phyloP scores from a whole-genome alignment of 2,888 invertebrate genomes.

The Andrena bucephala region DNA sequence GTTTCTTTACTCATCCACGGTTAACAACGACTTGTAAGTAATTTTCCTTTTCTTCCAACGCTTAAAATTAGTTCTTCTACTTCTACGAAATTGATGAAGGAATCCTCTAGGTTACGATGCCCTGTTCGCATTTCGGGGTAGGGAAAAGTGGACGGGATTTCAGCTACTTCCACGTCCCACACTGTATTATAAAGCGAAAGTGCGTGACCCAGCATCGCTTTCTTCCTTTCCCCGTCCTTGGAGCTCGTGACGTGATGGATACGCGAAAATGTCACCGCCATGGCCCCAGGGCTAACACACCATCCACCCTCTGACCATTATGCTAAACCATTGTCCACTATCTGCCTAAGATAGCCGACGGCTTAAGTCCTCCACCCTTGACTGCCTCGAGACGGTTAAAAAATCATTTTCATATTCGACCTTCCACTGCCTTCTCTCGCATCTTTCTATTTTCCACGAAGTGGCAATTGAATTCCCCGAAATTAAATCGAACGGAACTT shows the following conservation, averaged over 20 bases:
- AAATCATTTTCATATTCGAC: constrained; percentile 79
- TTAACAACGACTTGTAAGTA: constrained; percentile 77
- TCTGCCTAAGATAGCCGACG: constrained; percentile 82
- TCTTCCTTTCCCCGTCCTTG: constrained; percentile 63
- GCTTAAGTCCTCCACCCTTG: constrained; percentile 70
- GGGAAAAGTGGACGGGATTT: background rate
- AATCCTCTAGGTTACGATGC: no score
- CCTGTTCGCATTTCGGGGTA: background rate
- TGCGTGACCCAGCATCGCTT: constrained; percentile 77
- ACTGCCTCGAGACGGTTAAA: constrained; percentile 78
- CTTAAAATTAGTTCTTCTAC: no score
- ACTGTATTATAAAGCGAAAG: constrained; percentile 81
- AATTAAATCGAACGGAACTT: background rate
- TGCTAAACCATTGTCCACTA: constrained; percentile 84
- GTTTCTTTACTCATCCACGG: constrained; percentile 74
- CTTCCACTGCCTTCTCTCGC: constrained; percentile 18
- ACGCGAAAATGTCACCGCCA: constrained; percentile 83
- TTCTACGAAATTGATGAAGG: background rate
- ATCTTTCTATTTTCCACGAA: no score
- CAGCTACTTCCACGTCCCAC: background rate
- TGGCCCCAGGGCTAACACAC: constrained; percentile 79
- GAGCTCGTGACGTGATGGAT: constrained; percentile 80
- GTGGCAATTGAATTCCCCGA: background rate
- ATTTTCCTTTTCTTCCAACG: background rate
- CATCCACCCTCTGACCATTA: constrained; percentile 82